Base-by-base conservation (phyloP, 2,888 invertebrate species). In the Melanargia galathea region DNA sequence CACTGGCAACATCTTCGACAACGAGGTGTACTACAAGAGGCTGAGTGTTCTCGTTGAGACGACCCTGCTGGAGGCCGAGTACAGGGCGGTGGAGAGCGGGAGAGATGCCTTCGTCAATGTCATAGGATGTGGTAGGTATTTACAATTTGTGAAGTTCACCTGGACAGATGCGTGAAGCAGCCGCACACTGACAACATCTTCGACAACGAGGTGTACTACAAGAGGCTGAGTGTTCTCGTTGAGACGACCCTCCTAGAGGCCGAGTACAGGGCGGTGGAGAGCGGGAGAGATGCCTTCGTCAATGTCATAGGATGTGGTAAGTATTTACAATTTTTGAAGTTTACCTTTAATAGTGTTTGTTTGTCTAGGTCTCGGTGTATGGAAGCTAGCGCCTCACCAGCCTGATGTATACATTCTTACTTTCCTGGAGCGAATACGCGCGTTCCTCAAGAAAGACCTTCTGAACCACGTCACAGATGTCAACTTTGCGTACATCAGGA, bases 291-390 rank as follows among this genome's bases (percentile, higher is more conserved):
- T 13, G 94, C 93, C 0, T 94, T 90, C 71, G 70, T 94, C 0
- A 94, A 94, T 75, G 88, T 94, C 2, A 92, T 94, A 18, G 94
- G 94, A n/a, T 92, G 93, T 33, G 94, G 94, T 73, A 13, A 51
- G 40, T 35, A 2, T n/a, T 33, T 33, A 10, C 11, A 6, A n/a
- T n/a, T n/a, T 16, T 4, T 26, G 24, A n/a, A n/a, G n/a, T n/a
- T n/a, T n/a, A n/a, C n/a, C 26, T 3, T 6, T 26, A 26, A 26
- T 5, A 5, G 6, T 1, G 26, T 30, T 30, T 18, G 0, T 30
- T n/a, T 20, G 33, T 46, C 13, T 52, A 85, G 85, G 85, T 26
- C 77, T 93, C 33, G 94, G 94, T 0, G 93, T 93, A 0, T 94
- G 94, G 94, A 92, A 82, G 73, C 83, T 92, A 40, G 90, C 92